These are phyloP conservation scores for Capromys pilorides DNA, from an alignment of 2,797 vertebrate species.

Conservation along the genomic window DNA sequence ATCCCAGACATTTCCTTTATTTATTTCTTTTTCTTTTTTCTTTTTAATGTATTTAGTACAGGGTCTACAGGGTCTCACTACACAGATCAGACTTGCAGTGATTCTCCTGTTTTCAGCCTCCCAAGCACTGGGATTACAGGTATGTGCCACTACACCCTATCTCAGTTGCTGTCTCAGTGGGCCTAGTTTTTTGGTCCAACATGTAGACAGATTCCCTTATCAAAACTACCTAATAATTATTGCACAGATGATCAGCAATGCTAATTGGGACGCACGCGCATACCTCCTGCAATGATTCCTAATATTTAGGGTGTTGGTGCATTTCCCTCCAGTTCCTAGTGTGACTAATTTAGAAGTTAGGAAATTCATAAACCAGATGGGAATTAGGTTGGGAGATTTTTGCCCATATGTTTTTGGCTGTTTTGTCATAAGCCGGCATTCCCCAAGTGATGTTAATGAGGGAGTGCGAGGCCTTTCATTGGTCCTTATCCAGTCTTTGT, in stretches of 20 bases:
- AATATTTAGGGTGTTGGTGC: neutral
- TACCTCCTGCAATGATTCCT: constrained; percentile 11
- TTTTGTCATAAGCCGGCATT: constrained; percentile 24
- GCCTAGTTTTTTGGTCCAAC: constrained; percentile 25
- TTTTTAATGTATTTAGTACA: too few relatives aligned
- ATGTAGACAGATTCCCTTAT: constrained; percentile 30
- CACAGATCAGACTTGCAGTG: too few relatives aligned
- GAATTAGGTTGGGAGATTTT: constrained; percentile 38
- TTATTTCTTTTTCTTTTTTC: too few relatives aligned
- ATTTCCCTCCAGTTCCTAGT: neutral
- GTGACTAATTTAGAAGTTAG: constrained; percentile 2
- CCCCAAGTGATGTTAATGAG: constrained; percentile 37
- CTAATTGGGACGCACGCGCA: neutral
- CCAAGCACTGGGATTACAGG: too few relatives aligned
- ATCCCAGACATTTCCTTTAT: constrained; percentile 24
- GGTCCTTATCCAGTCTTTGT: constrained; percentile 72
- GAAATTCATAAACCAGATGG: constrained; percentile 29
- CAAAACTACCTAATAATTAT: constrained; percentile 44
- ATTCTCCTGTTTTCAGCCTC: too few relatives aligned
- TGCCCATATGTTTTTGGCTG: constrained; percentile 14
- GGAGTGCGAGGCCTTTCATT: constrained; percentile 43
- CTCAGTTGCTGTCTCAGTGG: neutral
- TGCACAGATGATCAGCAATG: constrained; percentile 34
- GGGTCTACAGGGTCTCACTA: too few relatives aligned
- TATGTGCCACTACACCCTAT: too few relatives aligned